Evolutionary conservation across 2,888 invertebrate genomes (phyloP).

Genomic region (Cerceris ruficornis): DNA sequence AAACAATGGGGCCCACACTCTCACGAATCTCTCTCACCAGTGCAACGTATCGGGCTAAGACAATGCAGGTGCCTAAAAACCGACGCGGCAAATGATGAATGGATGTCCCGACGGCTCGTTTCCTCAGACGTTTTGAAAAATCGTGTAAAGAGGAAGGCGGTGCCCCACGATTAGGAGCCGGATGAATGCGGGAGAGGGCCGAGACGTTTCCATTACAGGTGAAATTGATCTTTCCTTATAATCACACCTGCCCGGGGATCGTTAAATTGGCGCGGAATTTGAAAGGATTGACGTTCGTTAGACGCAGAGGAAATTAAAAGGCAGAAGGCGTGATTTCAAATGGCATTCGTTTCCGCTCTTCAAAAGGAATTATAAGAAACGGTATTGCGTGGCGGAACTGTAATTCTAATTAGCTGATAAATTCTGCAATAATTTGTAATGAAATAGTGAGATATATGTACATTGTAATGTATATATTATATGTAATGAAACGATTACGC

Average conservation of each 20-base stretch:
- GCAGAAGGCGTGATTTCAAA: neutral
- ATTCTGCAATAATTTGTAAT: no score
- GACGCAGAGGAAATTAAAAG: slow-evolving; percentile 1
- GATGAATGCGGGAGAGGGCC: slow-evolving; percentile 55
- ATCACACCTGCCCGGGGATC: slow-evolving; percentile 55
- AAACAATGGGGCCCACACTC: slow-evolving; percentile 60
- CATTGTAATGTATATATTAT: no score
- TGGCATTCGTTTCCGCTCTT: no score
- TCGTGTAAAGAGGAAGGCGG: slow-evolving; percentile 69
- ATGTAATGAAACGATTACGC: no score
- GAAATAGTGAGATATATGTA: no score
- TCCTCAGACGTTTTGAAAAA: slow-evolving; percentile 62
- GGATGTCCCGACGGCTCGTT: slow-evolving; percentile 38
- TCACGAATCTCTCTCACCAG: neutral
- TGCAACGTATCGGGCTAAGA: slow-evolving; percentile 55
- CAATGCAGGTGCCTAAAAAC: slow-evolving; percentile 68
- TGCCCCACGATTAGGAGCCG: slow-evolving; percentile 60
- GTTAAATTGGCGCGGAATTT: slow-evolving; percentile 26
- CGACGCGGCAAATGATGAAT: slow-evolving; percentile 54
- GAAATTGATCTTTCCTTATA: slow-evolving; percentile 61
- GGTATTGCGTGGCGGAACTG: no score
- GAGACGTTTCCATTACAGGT: slow-evolving; percentile 69
- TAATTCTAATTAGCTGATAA: no score
- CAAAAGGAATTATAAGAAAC: no score
- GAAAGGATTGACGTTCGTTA: slow-evolving; percentile 28